phyloP scores from a whole-genome alignment of 2,888 invertebrate species.

The Stictocephala bisonia region DNA sequence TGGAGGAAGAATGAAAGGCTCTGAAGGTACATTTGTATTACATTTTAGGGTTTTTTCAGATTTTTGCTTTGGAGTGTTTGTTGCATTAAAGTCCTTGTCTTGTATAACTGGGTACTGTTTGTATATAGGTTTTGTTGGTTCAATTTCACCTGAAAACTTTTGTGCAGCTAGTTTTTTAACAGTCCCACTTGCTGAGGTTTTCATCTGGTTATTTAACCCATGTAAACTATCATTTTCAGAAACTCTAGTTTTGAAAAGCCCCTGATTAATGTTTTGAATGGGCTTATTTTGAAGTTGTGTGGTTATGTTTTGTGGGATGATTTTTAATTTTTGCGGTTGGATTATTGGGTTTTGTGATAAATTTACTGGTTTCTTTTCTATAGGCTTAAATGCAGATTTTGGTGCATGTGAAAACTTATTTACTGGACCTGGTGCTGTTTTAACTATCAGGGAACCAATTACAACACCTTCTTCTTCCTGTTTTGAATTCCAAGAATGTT shows the following conservation, averaged over 20 bases:
- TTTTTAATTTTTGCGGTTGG: slow-evolving; percentile 6
- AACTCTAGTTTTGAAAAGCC: background rate
- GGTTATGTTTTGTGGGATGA: slow-evolving; percentile 14
- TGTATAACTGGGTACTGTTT: slow-evolving; percentile 45
- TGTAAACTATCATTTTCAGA: no score
- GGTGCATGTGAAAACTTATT: slow-evolving; percentile 78
- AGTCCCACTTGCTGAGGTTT: slow-evolving; percentile 53
- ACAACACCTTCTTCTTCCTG: slow-evolving; percentile 64
- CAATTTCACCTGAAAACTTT: slow-evolving; percentile 56
- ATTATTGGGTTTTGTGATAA: slow-evolving; percentile 42
- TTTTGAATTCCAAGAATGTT: slow-evolving; percentile 65
- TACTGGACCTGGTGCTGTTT: slow-evolving; percentile 50
- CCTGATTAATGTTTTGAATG: background rate
- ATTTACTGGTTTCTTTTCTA: slow-evolving; percentile 62
- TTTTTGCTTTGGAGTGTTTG: slow-evolving; percentile 23
- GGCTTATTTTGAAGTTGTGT: background rate
- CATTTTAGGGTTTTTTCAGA: slow-evolving; percentile 17
- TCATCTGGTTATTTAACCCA: background rate
- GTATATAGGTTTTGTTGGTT: slow-evolving; percentile 42
- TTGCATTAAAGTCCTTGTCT: slow-evolving; percentile 42
- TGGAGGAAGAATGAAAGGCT: background rate
- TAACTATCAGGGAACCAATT: slow-evolving; percentile 64
- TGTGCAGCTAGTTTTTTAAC: slow-evolving; percentile 64
- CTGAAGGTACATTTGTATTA: background rate
- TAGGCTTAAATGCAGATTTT: slow-evolving; percentile 79